These are phyloP conservation scores for Calliscelio sp. DNA, from an alignment of 2,888 invertebrate genomes.

Conservation along the genomic window DNA sequence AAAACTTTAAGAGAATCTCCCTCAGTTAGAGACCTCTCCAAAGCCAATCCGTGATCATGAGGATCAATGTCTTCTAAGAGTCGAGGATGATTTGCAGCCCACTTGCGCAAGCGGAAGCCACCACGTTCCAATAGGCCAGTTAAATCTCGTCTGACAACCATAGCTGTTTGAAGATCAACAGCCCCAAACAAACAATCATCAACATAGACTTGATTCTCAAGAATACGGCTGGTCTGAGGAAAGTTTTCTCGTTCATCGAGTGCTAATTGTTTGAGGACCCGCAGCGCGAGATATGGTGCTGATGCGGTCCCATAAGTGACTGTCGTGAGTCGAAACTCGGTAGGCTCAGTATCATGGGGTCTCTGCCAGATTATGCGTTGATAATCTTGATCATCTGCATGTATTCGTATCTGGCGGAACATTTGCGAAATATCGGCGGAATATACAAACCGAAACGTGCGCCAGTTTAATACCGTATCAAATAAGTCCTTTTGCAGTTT, in stretches of 20 bases:
- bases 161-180: not conserved
- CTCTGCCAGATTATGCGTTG: conserved; percentile 57
- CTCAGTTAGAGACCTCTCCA: not conserved
- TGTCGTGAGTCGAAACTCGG: conserved; percentile 26
- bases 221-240: not conserved
- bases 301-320: conserved; percentile 76
- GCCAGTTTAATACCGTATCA: conserved; percentile 9
- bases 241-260: not conserved
- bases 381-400: conserved; percentile 7
- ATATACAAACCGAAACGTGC: conserved; percentile 11
- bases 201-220: not conserved
- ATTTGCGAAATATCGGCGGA: conserved; percentile 54
- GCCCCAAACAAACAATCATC: not conserved
- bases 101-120: not conserved
- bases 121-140: not conserved
- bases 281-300: conserved; percentile 72
- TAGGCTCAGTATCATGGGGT: not conserved
- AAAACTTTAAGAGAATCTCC: not conserved
- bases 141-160: not conserved
- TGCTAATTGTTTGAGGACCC: not conserved
- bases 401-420: conserved; percentile 45
- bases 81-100: not conserved
- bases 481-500: conserved; percentile 32
- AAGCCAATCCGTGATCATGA: not conserved
- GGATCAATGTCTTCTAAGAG: not conserved